A percentile compares a stretch with the other conserved stretches of the same genome.
Evolutionary conservation across 1,140 invertebrate species (phyloP).

Genomic region (Drosophila gunungcola): DNA sequence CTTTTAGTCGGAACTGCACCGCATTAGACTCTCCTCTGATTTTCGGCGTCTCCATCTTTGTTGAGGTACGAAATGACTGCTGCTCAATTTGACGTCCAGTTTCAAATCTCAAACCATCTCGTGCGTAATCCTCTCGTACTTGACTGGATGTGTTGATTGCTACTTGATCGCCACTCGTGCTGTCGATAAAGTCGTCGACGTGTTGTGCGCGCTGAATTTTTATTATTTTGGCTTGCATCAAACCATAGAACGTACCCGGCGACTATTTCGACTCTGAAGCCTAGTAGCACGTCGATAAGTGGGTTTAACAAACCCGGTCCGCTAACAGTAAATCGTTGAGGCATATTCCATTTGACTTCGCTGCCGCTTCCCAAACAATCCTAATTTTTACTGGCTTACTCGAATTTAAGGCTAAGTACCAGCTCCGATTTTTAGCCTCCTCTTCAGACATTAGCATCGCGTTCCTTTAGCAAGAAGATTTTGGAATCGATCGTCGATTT

Average conservation of each 20-base stretch:
- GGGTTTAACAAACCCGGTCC: no score
- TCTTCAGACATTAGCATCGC: constrained; percentile 2
- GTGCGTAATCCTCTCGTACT: no score
- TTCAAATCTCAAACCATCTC: neutral
- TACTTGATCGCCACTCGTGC: no score
- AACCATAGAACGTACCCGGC: neutral
- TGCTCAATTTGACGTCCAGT: neutral
- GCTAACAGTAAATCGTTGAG: neutral
- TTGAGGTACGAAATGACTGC: no score
- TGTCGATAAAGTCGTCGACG: no score
- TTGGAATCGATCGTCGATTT: constrained; percentile 2
- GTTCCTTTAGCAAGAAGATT: constrained; percentile 6
- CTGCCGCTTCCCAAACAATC: neutral
- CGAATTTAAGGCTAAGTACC: constrained; percentile 4
- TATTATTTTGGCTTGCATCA: no score
- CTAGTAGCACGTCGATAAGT: neutral
- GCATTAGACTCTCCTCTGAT: no score
- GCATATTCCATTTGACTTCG: constrained; percentile 2
- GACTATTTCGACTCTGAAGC: neutral
- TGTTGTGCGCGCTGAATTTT: no score
- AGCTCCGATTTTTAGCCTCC: neutral
- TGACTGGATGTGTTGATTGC: no score
- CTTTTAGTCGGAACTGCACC: neutral
- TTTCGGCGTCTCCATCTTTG: no score
- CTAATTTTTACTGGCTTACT: constrained; percentile 2